Base-by-base conservation (phyloP, 2,797 vertebrate genomes). In the Avahi laniger region DNA sequence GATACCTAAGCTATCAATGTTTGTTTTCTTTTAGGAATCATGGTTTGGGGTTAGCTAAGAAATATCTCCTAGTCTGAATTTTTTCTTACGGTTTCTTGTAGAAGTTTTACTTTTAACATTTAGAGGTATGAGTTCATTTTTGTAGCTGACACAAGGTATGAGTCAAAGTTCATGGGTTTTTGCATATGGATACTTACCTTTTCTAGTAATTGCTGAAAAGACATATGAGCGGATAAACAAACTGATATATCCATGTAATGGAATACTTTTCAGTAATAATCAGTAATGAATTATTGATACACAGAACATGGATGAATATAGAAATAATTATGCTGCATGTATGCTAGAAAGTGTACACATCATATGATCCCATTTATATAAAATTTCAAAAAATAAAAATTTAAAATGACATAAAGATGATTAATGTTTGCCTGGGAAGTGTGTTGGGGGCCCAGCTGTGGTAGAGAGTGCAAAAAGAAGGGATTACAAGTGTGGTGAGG, bases 101-200 rank as follows among this genome's bases (percentile, higher is more conserved):
- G 13, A 61, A 65, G 65, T 81, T 82, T 65, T 72, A 82, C 12
- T 2, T 26, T 46, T 72, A 72, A 73, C n/a, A 50, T 76, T 76
- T 92, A 33, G 30, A 13, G 65, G 13, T 69, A 24, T 72, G n/a
- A 81, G n/a, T 83, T 92, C 22, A 76, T 87, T 92, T 85, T 89
- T 75, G 5, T 57, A 10, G 14, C 7, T 50, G 28, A 46, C 30
- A 28, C 13, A 54, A 93, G 10, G 7, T 72, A 54, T 63, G 54
- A 89, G 20, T 35, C 33, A 80, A 73, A 86, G 4, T 43, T 92
- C 17, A 67, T 46, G 4, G 50, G 59, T 78, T 83, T 91, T 38
- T 91, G 35, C 43, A 26, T 76, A 41, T 10, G 15, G 20, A 59
- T 72, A 69, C 13, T 12, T 33, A 76, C 17, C 8, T 88, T 76